Percentiles rank a stretch among this genome's conserved stretches.
Conservation (phyloP, 2,888 invertebrate genomes). For the Abrostola tripartita region DNA sequence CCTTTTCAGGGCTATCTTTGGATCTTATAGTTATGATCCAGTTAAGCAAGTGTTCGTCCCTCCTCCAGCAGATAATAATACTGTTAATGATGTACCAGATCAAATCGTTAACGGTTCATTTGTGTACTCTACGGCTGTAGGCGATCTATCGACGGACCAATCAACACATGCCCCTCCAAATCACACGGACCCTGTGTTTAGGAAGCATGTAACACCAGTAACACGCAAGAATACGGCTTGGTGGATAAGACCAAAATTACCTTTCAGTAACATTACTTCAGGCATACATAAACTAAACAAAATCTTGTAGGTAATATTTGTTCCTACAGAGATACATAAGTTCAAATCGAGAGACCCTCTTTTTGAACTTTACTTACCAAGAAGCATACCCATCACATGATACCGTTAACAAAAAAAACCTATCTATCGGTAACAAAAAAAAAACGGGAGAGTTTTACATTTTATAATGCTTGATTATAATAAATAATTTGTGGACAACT, state of each 20-base stretch:
- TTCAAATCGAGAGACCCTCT: not conserved
- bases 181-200: not conserved
- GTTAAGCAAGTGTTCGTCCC: constrained; percentile 41
- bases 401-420: no score
- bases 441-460: no score
- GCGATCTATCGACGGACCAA: not conserved
- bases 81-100: not conserved
- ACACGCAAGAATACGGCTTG: constrained; percentile 4
- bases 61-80: not conserved
- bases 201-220: constrained; percentile 2
- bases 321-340: no score
- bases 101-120: constrained; percentile 1
- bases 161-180: not conserved
- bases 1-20: constrained; percentile 56
- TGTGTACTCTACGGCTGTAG: constrained; percentile 14
- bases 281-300: constrained; percentile 2
- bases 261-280: not conserved
- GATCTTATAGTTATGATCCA: constrained; percentile 59
- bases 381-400: no score
- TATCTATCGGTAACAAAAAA: no score
- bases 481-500: no score
- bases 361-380: no score
- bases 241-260: constrained; percentile 13
- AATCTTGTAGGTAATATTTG: not conserved
- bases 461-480: no score